Evolutionary conservation across 2,113 vertebrate species (phyloP), one percentile per base, ranked within the genome.

Genomic region (Regulus satrapa): DNA sequence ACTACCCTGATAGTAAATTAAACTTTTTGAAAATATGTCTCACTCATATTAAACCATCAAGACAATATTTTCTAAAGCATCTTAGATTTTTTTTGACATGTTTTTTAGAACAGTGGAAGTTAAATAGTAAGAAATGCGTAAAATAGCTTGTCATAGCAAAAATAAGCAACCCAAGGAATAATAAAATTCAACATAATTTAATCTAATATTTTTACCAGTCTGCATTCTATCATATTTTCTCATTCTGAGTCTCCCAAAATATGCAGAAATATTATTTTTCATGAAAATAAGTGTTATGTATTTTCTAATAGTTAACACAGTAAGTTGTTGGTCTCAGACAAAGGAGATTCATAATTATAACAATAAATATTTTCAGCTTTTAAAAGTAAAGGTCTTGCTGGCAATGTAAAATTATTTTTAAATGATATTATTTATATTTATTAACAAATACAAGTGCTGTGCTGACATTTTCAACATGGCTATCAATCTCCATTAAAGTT

Each of bases 401-500:
- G 28, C 6, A 71, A 83, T 38, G 36, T 86, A 92, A 89, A 92
- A 91, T 58, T 82, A 77, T 29, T 74, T 92, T 79, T 17, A 68
- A 86, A 82, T 77, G 8, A 1, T 43, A 40, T 80, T 86, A 6
- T 84, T 87, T 77, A 63, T 73, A 96, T 95, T 92, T 87, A 48
- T 78, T 85, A 91, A 49, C 26, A 85, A 62, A 59, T 63, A 74
- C 8, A 92, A 92, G 64, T 72, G 24, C 31, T 96, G 41, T 85
- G 34, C 52, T 97, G 92, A 88, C 59, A 95, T 95, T 96, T 96
- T 79, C 63, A 85, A 38, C 79, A 59, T 83, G 40, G 55, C 32
- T 66, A 62, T 83, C 85, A 89, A 62, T 89, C 32, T 79, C 55
- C 85, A 64, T 92, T 87, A 72, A 85, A 87, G 59, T 82, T 79